phyloP scores from a whole-genome alignment of 2,113 vertebrate genomes.

The Procavia capensis region DNA sequence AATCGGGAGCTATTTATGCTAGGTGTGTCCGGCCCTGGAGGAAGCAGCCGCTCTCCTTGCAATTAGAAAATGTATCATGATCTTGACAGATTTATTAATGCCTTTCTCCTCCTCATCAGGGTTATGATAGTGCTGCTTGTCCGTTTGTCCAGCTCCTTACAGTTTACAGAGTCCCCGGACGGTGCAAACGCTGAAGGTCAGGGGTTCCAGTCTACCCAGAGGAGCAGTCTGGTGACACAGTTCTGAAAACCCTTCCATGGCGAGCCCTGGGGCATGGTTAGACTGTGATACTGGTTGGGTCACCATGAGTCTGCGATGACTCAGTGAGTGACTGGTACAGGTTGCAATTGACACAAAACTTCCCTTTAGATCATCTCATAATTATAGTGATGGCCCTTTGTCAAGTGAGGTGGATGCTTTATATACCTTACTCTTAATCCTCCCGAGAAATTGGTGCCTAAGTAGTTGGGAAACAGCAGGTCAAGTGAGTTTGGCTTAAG shows the following conservation, averaged over 20 bases:
- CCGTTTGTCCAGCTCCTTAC: rapidly evolving
- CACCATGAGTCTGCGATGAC: neutral
- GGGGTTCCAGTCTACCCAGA: neutral
- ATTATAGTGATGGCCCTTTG: neutral
- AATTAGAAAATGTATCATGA: neutral
- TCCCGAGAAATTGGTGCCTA: neutral
- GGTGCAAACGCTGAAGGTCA: neutral
- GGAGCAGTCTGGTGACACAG: neutral
- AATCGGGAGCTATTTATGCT: neutral
- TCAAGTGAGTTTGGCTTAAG: neutral
- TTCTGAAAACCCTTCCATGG: neutral
- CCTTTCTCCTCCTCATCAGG: neutral
- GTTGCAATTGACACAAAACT: neutral
- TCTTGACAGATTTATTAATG: neutral
- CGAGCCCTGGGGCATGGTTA: neutral
- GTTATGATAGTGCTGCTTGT: neutral
- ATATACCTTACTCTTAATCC: neutral
- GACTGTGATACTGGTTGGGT: neutral
- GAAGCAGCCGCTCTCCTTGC: neutral
- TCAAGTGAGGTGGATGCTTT: neutral
- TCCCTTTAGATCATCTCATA: neutral
- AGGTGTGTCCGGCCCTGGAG: neutral
- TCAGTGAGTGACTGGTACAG: neutral
- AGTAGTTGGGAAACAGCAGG: neutral
- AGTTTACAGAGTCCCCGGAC: neutral